Base-by-base conservation (phyloP, 2,113 vertebrate genomes). In the Willisornis vidua region DNA sequence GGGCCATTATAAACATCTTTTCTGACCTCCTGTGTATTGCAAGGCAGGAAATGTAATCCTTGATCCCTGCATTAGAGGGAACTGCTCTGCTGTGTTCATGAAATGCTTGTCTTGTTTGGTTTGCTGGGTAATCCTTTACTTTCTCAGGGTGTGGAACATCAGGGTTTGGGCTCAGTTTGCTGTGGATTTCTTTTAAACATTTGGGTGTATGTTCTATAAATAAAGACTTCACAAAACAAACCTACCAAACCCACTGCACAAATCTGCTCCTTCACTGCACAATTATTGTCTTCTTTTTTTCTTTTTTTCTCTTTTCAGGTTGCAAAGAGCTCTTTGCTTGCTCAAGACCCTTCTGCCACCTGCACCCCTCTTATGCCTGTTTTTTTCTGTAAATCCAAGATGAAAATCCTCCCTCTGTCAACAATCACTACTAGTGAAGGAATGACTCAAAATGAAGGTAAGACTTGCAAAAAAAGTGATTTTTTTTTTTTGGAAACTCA, bases 1-100 rank as follows among this genome's bases (percentile, higher is more conserved):
- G 81, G 80, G 59, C 72, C 83, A 58, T 94, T 95, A 95, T 63
- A 88, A 92, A 94, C 75, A 93, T 95, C 75, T 55, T 59, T 74
- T 26, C 72, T 92, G 83, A 83, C 83, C 94, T 90, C 62, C 62
- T 62, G 82, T n/a, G 82, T 74, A 77, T 67, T 95, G 79, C 76
- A 59, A 77, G 88, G n/a, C 72, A 84, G 88, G 63, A 70, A 86
- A 93, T 93, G 63, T 78, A 95, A 94, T 92, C 86, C 18, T 0
- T 35, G 79, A 74, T 74, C 74, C 51, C 83, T 63, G 90, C 90
- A 77, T 83, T 90, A 80, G 76, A 68, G 83, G 83, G 70, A 93
- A 90, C 75, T 87, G 45, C 77, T 70, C 39, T 54, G 58, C 58
- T 89, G 54, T 46, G 1, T 45, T 41, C 74, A 65, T 87, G 14